Conservation (phyloP, 2,888 invertebrate species). For the Scaptomyza polygonia region DNA sequence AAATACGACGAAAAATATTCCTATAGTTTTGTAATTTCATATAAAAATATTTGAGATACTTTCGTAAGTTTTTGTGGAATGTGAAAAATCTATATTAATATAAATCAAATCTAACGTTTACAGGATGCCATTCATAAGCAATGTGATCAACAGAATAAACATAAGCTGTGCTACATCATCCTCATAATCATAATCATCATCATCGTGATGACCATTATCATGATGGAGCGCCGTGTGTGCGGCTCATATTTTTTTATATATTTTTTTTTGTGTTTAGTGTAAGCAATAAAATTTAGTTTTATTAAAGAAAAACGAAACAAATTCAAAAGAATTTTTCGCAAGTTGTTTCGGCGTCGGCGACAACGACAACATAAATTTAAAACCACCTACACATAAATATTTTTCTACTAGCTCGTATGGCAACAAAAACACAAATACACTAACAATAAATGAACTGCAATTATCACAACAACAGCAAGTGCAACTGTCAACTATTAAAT, state of each 20-base stretch:
- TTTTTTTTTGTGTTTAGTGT: constrained; percentile 64
- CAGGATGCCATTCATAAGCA: constrained; percentile 33
- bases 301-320: constrained; percentile 76
- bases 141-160: constrained; percentile 7
- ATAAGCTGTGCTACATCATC: constrained; percentile 12
- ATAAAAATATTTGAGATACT: too few species aligned
- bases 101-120: neutral
- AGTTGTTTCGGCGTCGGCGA: constrained; percentile 69
- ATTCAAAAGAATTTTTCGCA: constrained; percentile 76
- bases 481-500: constrained; percentile 83
- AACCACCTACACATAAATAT: constrained; percentile 78
- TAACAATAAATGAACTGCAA: constrained; percentile 66
- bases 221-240: constrained; percentile 30
- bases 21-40: too few species aligned
- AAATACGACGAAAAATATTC: too few species aligned
- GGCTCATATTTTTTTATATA: too few species aligned
- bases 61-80: neutral
- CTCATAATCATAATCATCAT: constrained; percentile 8
- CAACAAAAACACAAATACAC: neutral
- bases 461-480: constrained; percentile 70
- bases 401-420: constrained; percentile 52
- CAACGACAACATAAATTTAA: constrained; percentile 73
- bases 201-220: constrained; percentile 7
- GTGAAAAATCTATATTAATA: neutral
- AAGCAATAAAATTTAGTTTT: constrained; percentile 77